Percentiles rank a stretch among this genome's conserved stretches.
Conservation (phyloP, 2,888 invertebrate species). For the Colletes collaris region DNA sequence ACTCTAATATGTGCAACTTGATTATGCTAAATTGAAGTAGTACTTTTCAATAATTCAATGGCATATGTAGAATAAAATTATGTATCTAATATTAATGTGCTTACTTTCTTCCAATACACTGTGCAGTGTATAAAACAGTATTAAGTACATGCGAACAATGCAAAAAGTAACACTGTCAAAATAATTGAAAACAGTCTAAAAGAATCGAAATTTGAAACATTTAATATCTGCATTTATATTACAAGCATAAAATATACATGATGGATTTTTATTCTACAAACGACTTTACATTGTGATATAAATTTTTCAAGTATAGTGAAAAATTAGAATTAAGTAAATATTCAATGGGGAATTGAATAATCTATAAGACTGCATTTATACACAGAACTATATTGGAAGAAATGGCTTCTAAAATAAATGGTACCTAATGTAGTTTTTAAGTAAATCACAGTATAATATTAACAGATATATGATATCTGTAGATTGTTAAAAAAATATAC, state of each 20-base stretch:
- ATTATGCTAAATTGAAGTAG: neutral
- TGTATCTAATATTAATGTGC: conserved; percentile 8
- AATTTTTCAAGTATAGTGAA: neutral
- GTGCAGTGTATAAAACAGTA: neutral
- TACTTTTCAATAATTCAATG: neutral
- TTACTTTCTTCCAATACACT: conserved; percentile 1
- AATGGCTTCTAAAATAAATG: conserved; percentile 10
- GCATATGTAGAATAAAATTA: neutral
- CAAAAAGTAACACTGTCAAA: neutral
- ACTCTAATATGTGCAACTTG: neutral
- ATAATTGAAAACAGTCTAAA: too few species aligned
- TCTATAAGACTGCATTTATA: conserved; percentile 48
- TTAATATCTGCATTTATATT: conserved; percentile 31
- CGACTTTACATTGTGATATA: conserved; percentile 1
- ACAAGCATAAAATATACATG: conserved; percentile 11
- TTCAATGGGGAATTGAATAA: conserved; percentile 33
- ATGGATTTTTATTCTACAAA: neutral
- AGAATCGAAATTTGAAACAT: neutral
- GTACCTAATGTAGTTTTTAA: conserved; percentile 3
- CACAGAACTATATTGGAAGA: conserved; percentile 13
- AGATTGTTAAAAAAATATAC: conserved; percentile 1
- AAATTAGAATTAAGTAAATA: conserved; percentile 27
- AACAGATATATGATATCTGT: neutral
- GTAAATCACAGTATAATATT: conserved; percentile 1
- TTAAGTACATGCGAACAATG: neutral